Evolutionary conservation across 2,113 vertebrate genomes (phyloP).

Genomic region (Leptobrachium leishanense): DNA sequence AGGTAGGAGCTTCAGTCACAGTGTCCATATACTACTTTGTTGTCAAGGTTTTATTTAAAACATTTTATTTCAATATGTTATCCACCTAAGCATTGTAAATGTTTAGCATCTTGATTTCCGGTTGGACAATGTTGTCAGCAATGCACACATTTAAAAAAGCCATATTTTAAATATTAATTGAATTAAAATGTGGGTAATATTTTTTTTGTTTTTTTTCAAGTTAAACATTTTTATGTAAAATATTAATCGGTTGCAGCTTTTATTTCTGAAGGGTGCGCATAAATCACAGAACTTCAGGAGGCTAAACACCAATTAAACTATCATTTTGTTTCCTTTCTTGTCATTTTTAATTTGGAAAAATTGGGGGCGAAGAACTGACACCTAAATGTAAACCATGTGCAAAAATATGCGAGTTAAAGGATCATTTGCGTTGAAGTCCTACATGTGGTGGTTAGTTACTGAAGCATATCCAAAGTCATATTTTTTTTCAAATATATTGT

Average conservation of each 20-base stretch:
- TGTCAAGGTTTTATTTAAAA: too few relatives aligned
- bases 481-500: conserved; percentile 34
- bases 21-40: too few relatives aligned
- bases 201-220: not conserved
- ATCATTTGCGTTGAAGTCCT: conserved; percentile 23
- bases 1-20: too few relatives aligned
- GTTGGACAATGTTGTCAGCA: too few relatives aligned
- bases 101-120: too few relatives aligned
- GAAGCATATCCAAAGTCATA: conserved; percentile 11
- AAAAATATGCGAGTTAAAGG: conserved; percentile 18
- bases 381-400: conserved; percentile 45
- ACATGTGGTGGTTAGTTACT: conserved; percentile 18
- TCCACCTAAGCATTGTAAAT: too few relatives aligned
- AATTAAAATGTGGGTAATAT: not conserved
- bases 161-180: not conserved
- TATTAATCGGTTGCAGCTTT: not conserved
- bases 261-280: not conserved
- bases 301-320: conserved; percentile 37
- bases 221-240: not conserved
- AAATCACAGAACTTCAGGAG: conserved; percentile 19
- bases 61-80: too few relatives aligned
- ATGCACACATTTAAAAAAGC: too few relatives aligned
- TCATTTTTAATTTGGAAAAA: conserved; percentile 41
- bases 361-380: conserved; percentile 28
- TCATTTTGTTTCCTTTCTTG: conserved; percentile 38